Percentiles rank a stretch among this genome's conserved stretches.
phyloP scores from a whole-genome alignment of 2,113 vertebrate species.

The Megaceryle maxima region DNA sequence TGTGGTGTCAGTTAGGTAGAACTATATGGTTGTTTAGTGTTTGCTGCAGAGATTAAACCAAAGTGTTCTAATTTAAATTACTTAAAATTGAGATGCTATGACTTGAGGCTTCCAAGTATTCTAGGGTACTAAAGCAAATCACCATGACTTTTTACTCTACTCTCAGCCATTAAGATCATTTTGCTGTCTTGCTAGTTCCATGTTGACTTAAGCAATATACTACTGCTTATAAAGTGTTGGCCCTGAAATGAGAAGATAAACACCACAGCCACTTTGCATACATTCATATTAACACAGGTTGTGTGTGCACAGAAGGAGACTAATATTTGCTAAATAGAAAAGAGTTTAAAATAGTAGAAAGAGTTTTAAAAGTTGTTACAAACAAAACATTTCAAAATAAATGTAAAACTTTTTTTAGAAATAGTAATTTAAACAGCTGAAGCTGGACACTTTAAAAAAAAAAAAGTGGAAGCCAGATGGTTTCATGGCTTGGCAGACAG shows the following conservation, averaged over 20 bases:
- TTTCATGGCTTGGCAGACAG: slow-evolving; percentile 55
- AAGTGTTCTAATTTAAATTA: neutral
- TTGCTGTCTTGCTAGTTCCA: neutral
- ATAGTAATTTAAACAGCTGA: neutral
- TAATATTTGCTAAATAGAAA: neutral
- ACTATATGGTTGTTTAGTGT: neutral
- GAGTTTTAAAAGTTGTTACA: neutral
- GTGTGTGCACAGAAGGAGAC: neutral
- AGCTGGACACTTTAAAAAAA: neutral
- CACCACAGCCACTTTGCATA: neutral
- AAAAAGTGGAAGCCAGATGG: slow-evolving; percentile 49
- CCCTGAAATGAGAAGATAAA: slow-evolving; percentile 6
- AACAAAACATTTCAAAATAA: neutral
- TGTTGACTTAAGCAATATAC: neutral
- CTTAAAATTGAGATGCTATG: neutral
- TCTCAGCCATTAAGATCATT: too few species aligned
- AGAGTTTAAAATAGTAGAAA: neutral
- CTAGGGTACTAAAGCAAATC: neutral
- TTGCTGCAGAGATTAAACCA: neutral
- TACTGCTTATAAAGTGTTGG: slow-evolving; percentile 5
- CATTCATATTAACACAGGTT: neutral
- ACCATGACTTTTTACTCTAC: too few species aligned
- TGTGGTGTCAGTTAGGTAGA: neutral
- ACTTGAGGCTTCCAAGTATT: neutral
- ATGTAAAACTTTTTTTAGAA: neutral